Percentiles rank a stretch among this genome's conserved stretches.
These are phyloP conservation scores for Carabus problematicus DNA, from an alignment of 2,888 invertebrate species.

Conservation along the genomic window DNA sequence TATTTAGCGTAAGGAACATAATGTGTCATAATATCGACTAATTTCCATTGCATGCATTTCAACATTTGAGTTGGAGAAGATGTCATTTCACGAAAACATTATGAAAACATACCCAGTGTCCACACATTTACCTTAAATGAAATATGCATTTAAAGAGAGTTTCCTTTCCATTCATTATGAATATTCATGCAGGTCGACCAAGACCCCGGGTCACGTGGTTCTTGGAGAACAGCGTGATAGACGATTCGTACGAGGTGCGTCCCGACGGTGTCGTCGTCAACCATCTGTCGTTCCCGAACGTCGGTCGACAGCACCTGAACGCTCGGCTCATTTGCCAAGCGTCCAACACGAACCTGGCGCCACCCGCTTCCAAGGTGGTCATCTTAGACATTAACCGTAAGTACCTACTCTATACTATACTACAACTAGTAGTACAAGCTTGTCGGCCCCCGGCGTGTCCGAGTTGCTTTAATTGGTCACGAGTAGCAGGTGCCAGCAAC, in stretches of 20 bases:
- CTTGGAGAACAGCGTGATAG: conserved; percentile 83
- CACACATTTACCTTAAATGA: too few relatives aligned
- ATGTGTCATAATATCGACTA: too few relatives aligned
- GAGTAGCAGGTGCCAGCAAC: conserved; percentile 8
- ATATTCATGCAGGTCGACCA: conserved; percentile 69
- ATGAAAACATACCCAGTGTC: too few relatives aligned
- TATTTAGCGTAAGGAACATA: too few relatives aligned
- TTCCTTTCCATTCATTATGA: conserved; percentile 28
- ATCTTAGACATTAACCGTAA: conserved; percentile 86
- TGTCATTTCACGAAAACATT: too few relatives aligned
- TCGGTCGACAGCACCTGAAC: conserved; percentile 84
- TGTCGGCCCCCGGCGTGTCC: conserved; percentile 37
- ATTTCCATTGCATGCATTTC: too few relatives aligned
- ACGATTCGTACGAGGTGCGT: conserved; percentile 79
- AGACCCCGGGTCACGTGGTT: conserved; percentile 84
- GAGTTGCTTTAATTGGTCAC: conserved; percentile 12
- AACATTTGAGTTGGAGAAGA: too few relatives aligned
- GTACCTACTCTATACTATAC: conserved; percentile 57
- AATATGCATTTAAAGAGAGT: neutral
- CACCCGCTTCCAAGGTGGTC: conserved; percentile 78
- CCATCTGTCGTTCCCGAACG: conserved; percentile 78
- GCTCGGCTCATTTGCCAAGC: conserved; percentile 86
- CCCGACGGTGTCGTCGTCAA: conserved; percentile 77
- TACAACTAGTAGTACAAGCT: conserved; percentile 18
- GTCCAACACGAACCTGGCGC: conserved; percentile 83